Evolutionary conservation across 2,113 vertebrate species (phyloP).

Genomic region (Oncorhynchus nerka): DNA sequence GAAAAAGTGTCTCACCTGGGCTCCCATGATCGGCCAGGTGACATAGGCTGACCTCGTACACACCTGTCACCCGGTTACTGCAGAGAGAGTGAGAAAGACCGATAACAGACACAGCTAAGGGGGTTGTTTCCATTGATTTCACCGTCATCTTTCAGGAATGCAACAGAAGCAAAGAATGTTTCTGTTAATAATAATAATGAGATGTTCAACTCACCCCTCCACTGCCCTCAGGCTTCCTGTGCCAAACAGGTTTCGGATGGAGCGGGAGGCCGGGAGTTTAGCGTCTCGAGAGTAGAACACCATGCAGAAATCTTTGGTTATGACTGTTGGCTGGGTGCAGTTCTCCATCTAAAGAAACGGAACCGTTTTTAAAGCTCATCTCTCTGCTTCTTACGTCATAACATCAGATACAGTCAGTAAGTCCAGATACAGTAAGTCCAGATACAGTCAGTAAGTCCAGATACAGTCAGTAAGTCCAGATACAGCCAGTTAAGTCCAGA

Average conservation of each 20-base stretch:
- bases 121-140: neutral
- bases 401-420: neutral
- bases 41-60: conserved; percentile 93
- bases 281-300: conserved; percentile 95
- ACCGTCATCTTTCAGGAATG: neutral
- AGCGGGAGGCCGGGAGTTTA: conserved; percentile 91
- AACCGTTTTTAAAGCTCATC: conserved; percentile 3
- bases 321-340: conserved; percentile 88
- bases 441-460: too few relatives aligned
- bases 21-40: conserved; percentile 87
- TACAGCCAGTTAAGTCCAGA: too few relatives aligned
- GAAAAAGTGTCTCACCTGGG: conserved; percentile 79
- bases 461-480: too few relatives aligned
- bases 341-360: conserved; percentile 86
- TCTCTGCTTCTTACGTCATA: conserved; percentile 22
- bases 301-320: conserved; percentile 99
- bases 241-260: conserved; percentile 93
- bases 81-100: neutral
- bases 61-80: conserved; percentile 93
- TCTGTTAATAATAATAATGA: neutral
- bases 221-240: conserved; percentile 86
- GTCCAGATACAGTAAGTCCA: too few relatives aligned
- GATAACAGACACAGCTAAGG: neutral
- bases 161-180: neutral
- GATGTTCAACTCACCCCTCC: conserved; percentile 80